Conservation (phyloP, 2,797 vertebrate species). For the Orientallactaga sibirica region DNA sequence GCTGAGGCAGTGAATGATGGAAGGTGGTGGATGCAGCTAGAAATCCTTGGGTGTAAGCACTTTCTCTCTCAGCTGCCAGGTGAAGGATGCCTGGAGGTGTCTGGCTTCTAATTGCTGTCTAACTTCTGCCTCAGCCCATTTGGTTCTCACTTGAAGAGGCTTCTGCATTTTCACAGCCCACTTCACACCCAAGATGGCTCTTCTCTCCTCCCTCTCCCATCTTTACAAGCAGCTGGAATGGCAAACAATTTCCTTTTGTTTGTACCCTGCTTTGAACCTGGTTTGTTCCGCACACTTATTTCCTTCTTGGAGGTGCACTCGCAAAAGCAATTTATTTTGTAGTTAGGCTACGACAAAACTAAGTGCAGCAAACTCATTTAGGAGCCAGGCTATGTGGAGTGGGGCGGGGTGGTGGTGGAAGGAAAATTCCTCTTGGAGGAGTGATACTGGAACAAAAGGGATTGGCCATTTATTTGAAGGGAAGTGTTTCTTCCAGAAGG, state of each 20-base stretch:
- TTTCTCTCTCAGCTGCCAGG: not conserved
- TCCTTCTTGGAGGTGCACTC: constrained; percentile 84
- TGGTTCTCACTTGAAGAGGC: constrained; percentile 12
- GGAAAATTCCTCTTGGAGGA: not conserved
- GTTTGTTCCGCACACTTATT: constrained; percentile 82
- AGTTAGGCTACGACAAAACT: constrained; percentile 84
- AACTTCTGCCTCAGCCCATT: constrained; percentile 8
- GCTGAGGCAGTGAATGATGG: not conserved
- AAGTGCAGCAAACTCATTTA: constrained; percentile 81
- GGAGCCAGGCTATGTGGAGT: constrained; percentile 30
- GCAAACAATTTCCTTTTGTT: constrained; percentile 84
- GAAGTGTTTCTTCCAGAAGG: constrained; percentile 31
- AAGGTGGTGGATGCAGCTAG: not conserved
- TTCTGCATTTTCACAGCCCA: constrained; percentile 53
- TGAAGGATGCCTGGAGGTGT: not conserved
- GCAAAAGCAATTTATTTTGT: constrained; percentile 85
- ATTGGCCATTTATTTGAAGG: constrained; percentile 8
- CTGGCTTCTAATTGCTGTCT: not conserved
- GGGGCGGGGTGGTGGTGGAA: not conserved
- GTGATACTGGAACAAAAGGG: not conserved
- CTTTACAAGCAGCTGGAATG: constrained; percentile 84
- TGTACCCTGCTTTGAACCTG: constrained; percentile 83
- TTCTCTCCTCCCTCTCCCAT: constrained; percentile 72
- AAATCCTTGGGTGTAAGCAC: not conserved
- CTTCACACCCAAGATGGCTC: constrained; percentile 28